phyloP scores from a whole-genome alignment of 1,140 invertebrate species.

The Epicauta chinensis region DNA sequence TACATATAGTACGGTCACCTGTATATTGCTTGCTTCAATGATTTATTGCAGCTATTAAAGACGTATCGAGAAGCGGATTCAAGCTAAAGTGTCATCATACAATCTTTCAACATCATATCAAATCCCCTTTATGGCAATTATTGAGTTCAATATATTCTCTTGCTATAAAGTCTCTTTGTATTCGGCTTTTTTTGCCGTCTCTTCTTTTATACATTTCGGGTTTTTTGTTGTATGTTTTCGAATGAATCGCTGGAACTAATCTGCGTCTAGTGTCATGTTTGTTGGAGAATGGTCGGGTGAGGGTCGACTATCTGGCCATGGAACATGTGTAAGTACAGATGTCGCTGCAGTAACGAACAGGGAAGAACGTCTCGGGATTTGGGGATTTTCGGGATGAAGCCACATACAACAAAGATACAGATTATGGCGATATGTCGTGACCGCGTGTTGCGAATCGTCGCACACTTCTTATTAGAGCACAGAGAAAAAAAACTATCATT shows the following conservation, averaged over 20 bases:
- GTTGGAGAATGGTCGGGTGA: conserved; percentile 1
- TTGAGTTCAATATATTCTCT: background rate
- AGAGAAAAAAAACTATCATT: no score
- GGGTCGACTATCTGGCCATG: conserved; percentile 6
- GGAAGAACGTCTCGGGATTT: conserved; percentile 17
- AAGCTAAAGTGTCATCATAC: background rate
- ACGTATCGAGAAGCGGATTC: conserved; percentile 15
- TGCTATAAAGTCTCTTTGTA: background rate
- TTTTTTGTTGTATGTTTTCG: background rate
- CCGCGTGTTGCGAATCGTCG: conserved; percentile 21
- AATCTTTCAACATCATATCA: conserved; percentile 1
- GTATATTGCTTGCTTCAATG: conserved; percentile 29
- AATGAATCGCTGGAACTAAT: background rate
- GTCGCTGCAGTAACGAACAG: conserved; percentile 14
- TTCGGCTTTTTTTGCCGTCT: background rate
- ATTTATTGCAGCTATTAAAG: conserved; percentile 31
- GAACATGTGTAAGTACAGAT: conserved; percentile 26
- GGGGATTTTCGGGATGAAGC: conserved; percentile 12
- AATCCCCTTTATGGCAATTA: background rate
- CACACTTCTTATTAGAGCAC: conserved; percentile 14
- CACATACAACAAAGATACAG: conserved; percentile 27
- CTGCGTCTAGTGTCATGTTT: conserved; percentile 1
- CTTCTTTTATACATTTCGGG: background rate
- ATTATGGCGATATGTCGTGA: conserved; percentile 31
- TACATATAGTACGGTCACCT: conserved; percentile 22